phyloP scores from a whole-genome alignment of 2,888 invertebrate species.

The Stenurella melanura region DNA sequence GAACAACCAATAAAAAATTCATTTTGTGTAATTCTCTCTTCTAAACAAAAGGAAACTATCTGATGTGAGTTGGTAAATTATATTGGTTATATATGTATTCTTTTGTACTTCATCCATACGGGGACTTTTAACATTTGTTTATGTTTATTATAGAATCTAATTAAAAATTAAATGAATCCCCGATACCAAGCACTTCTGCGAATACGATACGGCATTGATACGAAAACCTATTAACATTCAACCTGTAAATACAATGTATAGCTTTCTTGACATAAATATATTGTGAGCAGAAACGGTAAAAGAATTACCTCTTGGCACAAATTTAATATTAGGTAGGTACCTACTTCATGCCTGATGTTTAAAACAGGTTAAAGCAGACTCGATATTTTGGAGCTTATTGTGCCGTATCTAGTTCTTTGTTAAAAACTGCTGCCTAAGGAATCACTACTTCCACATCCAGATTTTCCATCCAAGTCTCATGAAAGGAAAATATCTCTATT shows the following conservation, averaged over 20 bases:
- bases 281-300: too few species aligned
- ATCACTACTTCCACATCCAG: too few species aligned
- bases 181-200: neutral
- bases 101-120: neutral
- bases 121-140: neutral
- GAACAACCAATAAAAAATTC: neutral
- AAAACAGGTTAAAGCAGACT: too few species aligned
- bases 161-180: neutral
- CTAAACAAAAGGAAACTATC: neutral
- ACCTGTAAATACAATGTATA: neutral
- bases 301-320: too few species aligned
- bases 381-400: too few species aligned
- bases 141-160: neutral
- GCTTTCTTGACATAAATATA: too few species aligned
- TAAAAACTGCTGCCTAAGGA: too few species aligned
- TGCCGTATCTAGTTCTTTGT: too few species aligned
- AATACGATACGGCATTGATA: neutral
- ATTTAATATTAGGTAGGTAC: too few species aligned
- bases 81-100: neutral
- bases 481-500: too few species aligned
- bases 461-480: too few species aligned
- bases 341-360: too few species aligned
- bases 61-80: neutral
- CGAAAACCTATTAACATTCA: neutral
- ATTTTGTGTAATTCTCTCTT: neutral